Percentiles rank a stretch among this genome's conserved stretches.
Evolutionary conservation across 2,113 vertebrate species (phyloP).

Genomic region (Rhea americana): DNA sequence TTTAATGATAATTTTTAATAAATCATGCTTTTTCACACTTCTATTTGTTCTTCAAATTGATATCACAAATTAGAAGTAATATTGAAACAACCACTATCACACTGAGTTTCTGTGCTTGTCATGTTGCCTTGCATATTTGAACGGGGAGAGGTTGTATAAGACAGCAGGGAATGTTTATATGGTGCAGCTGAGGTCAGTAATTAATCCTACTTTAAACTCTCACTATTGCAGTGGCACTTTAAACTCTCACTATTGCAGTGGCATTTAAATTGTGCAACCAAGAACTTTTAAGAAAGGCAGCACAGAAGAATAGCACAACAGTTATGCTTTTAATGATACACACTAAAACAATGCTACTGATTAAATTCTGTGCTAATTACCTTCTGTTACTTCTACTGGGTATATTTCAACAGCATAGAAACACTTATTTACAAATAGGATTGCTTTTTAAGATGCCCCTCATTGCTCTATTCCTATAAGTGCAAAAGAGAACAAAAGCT

Average conservation of each 20-base stretch:
- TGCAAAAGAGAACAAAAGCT: background rate
- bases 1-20: background rate
- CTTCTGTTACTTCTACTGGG: constrained; percentile 56
- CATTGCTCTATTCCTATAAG: background rate
- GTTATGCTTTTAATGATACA: constrained; percentile 64
- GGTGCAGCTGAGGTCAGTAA: constrained; percentile 54
- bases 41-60: background rate
- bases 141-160: background rate
- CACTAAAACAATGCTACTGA: constrained; percentile 66
- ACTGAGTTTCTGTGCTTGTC: constrained; percentile 11
- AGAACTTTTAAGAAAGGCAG: constrained; percentile 57
- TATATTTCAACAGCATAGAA: constrained; percentile 52
- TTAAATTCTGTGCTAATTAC: constrained; percentile 70
- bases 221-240: constrained; percentile 48
- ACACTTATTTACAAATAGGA: constrained; percentile 43
- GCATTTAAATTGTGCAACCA: constrained; percentile 58
- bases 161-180: constrained; percentile 60
- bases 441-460: constrained; percentile 25
- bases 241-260: constrained; percentile 44
- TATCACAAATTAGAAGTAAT: background rate
- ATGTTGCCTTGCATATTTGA: background rate
- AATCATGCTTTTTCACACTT: background rate
- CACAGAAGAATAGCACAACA: constrained; percentile 49
- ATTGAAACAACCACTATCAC: background rate
- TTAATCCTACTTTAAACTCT: constrained; percentile 51